Evolutionary conservation across 2,888 invertebrate genomes (phyloP).

Genomic region (Heliconius hortense): DNA sequence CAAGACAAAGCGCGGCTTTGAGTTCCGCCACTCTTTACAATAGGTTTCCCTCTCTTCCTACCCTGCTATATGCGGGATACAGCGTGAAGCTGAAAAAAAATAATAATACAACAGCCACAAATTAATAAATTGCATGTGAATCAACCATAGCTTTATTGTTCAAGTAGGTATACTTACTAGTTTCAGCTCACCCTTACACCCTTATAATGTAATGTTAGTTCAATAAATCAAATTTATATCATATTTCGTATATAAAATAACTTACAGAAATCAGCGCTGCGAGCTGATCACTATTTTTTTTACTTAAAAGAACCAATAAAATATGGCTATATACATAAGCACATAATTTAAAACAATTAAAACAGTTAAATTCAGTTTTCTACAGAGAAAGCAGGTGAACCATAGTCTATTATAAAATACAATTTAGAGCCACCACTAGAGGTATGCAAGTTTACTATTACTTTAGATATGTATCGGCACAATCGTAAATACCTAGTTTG

Average conservation of each 20-base stretch:
- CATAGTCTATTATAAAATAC: not conserved
- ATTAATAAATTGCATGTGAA: conserved; percentile 9
- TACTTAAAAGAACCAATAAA: too few species aligned
- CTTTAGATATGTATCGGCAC: conserved; percentile 28
- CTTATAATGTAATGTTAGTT: conserved; percentile 23
- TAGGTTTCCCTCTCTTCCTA: too few species aligned
- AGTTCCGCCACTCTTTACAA: too few species aligned
- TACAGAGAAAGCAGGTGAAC: not conserved
- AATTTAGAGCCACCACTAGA: not conserved
- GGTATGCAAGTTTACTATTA: conserved; percentile 1
- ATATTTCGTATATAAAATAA: not conserved
- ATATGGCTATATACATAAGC: too few species aligned
- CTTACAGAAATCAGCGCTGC: not conserved
- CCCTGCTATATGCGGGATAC: too few species aligned
- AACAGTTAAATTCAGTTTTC: not conserved
- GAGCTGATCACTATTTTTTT: too few species aligned
- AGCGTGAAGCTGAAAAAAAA: too few species aligned
- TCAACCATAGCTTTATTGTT: not conserved
- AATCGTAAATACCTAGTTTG: conserved; percentile 28
- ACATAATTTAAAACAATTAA: too few species aligned
- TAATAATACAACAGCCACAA: not conserved
- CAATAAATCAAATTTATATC: conserved; percentile 27
- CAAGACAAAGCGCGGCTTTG: too few species aligned
- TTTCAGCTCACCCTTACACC: too few species aligned
- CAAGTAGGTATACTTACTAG: not conserved